Percentiles rank a stretch among this genome's conserved stretches.
phyloP scores from a whole-genome alignment of 2,888 invertebrate genomes.

The Eupithecia dodoneata region DNA sequence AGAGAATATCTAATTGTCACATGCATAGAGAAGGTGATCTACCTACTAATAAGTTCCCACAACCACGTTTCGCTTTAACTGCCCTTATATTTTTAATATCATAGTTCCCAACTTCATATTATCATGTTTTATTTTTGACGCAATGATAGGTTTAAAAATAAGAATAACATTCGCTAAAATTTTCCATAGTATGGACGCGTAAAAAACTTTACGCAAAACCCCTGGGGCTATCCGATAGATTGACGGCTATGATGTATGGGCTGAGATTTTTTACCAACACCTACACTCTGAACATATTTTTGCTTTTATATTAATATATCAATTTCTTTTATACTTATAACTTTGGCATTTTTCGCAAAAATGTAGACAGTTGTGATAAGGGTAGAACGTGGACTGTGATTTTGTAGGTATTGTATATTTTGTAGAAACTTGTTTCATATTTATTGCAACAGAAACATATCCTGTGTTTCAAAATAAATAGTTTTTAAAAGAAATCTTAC shows the following conservation, averaged over 20 bases:
- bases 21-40: neutral
- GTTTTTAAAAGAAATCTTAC: neutral
- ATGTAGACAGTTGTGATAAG: slow-evolving; percentile 58
- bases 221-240: slow-evolving; percentile 68
- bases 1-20: neutral
- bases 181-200: slow-evolving; percentile 47
- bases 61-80: neutral
- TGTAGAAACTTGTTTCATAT: neutral
- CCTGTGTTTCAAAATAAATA: neutral
- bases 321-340: slow-evolving; percentile 70
- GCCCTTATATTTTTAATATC: neutral
- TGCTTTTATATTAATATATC: slow-evolving; percentile 83
- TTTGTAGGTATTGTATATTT: neutral
- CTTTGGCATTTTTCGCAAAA: slow-evolving; percentile 63
- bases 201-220: slow-evolving; percentile 72
- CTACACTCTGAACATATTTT: slow-evolving; percentile 77
- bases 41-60: neutral
- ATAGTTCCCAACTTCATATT: neutral
- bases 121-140: neutral
- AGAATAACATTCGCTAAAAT: neutral
- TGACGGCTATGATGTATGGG: slow-evolving; percentile 83
- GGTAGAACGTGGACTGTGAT: slow-evolving; percentile 41
- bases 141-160: neutral
- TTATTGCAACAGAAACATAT: neutral
- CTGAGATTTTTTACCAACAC: slow-evolving; percentile 75